Percentiles rank a stretch among this genome's conserved stretches.
These are phyloP conservation scores for Tiliacea citrago DNA, from an alignment of 2,888 invertebrate genomes.

Conservation along the genomic window DNA sequence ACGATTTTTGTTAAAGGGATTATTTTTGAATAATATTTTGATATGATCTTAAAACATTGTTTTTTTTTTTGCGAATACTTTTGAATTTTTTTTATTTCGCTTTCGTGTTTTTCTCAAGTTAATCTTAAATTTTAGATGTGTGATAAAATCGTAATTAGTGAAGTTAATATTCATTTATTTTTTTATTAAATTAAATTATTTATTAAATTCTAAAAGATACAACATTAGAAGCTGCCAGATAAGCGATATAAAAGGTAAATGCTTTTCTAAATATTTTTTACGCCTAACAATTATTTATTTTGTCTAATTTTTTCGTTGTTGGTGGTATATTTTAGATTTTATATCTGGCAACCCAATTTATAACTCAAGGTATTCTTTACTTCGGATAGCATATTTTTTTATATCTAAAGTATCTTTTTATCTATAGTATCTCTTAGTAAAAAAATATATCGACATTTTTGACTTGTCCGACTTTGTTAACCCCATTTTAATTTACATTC, in stretches of 20 bases:
- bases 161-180: not conserved
- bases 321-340: not conserved
- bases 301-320: no score
- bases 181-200: not conserved
- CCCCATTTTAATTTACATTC: constrained; percentile 67
- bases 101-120: not conserved
- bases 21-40: not conserved
- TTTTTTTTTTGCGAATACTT: not conserved
- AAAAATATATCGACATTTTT: not conserved
- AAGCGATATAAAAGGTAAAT: constrained; percentile 2
- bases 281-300: no score
- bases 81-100: not conserved
- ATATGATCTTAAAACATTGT: not conserved
- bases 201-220: not conserved
- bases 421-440: not conserved
- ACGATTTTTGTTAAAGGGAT: not conserved
- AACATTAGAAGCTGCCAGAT: constrained; percentile 18
- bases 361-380: not conserved
- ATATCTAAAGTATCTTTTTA: no score
- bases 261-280: not conserved
- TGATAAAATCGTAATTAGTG: not conserved
- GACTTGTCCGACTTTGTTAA: not conserved
- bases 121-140: not conserved
- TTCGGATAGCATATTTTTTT: not conserved
- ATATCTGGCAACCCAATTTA: constrained; percentile 26